Percentiles rank a stretch among this genome's conserved stretches.
These are phyloP conservation scores for Anoplophora glabripennis DNA, from an alignment of 1,140 invertebrate genomes.

Conservation along the genomic window DNA sequence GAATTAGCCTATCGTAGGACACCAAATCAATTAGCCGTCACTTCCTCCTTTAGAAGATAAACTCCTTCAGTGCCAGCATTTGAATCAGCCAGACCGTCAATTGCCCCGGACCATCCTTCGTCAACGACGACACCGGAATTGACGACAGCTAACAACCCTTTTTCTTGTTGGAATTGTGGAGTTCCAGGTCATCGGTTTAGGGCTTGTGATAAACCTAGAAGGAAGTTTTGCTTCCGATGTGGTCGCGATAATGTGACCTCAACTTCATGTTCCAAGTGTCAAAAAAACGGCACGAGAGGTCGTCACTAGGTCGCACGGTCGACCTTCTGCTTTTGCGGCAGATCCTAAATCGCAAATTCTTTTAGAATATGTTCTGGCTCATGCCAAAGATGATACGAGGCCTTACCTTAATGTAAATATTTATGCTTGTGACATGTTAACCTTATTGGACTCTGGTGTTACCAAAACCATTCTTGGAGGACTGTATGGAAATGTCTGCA, in stretches of 20 bases:
- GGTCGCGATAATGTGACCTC: neutral
- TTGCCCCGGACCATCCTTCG: no score
- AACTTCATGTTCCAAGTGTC: neutral
- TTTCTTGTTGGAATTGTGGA: neutral
- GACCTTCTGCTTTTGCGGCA: neutral
- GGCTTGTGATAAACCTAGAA: neutral
- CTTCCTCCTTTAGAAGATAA: no score
- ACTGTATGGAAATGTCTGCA: neutral
- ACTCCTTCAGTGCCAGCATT: no score
- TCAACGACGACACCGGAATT: no score
- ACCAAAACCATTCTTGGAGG: neutral
- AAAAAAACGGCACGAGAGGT: neutral
- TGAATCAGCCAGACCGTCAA: no score
- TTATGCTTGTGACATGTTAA: constrained; percentile 1
- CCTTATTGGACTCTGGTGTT: constrained; percentile 13
- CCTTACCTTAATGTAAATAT: constrained; percentile 17
- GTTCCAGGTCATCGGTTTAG: neutral
- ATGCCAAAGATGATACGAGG: neutral
- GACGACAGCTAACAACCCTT: no score
- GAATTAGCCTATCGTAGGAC: no score
- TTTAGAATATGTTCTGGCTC: no score
- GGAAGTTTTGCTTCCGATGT: neutral
- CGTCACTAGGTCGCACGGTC: neutral
- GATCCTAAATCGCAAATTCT: neutral
- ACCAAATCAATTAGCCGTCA: no score